These are phyloP conservation scores for Caerostris extrusa DNA, from an alignment of 1,140 invertebrate genomes.

Conservation along the genomic window DNA sequence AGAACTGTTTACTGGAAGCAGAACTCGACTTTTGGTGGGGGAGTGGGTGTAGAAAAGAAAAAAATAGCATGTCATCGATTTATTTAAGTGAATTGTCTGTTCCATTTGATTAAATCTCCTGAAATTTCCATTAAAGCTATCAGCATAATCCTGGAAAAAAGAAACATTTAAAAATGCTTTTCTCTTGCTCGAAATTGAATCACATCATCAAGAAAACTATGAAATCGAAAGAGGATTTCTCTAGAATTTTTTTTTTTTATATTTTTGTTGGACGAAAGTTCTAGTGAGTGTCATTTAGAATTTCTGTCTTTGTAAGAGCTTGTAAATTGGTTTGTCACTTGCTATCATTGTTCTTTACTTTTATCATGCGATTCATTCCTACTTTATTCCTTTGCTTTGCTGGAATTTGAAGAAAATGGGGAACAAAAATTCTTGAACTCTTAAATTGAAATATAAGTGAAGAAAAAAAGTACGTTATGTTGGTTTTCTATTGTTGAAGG, in stretches of 20 bases:
- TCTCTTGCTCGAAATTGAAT: background rate
- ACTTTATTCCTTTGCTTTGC: background rate
- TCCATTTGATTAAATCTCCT: conserved; percentile 11
- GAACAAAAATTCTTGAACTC: background rate
- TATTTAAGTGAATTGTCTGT: conserved; percentile 14
- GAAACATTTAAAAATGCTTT: background rate
- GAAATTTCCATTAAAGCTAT: conserved; percentile 23
- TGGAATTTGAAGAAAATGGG: background rate
- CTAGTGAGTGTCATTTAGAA: conserved; percentile 5
- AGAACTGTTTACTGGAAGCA: background rate
- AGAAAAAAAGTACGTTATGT: background rate
- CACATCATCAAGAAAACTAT: background rate
- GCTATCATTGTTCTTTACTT: background rate
- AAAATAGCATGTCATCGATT: background rate
- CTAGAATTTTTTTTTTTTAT: background rate
- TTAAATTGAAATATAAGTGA: background rate
- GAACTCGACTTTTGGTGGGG: background rate
- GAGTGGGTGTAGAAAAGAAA: background rate
- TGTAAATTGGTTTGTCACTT: conserved; percentile 37
- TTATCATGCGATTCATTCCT: background rate
- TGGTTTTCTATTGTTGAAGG: background rate
- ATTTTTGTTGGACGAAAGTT: background rate
- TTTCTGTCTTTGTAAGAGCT: background rate
- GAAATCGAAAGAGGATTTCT: background rate
- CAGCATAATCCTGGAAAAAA: background rate